Base-by-base conservation (phyloP, 2,888 invertebrate species). In the Protophormia terraenovae region DNA sequence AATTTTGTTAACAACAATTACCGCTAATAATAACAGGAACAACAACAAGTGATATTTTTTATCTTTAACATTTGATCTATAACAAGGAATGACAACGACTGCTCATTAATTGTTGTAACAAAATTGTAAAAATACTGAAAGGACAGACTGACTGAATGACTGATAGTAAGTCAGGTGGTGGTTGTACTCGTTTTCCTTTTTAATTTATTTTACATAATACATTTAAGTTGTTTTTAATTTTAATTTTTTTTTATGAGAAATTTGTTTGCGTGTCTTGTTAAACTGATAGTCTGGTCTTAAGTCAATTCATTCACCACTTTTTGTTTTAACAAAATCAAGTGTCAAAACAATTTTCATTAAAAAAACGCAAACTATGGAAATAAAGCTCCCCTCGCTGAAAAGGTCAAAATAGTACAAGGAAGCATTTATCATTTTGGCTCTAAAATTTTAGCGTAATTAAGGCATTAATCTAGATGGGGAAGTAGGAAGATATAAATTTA, bases 311-410 rank as follows among this genome's bases (percentile, higher is more conserved):
- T 38, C 27, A 50, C 38, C 41, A 4, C 29, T 14, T 6, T 2
- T 22, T 35, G 50, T 16, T 50, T 71, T 24, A 62, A 41, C 14
- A 27, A 80, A 80, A 77, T 77, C 80, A 84, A 81, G 84, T 84
- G 84, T 77, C 84, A 81, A 84, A 84, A 77, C 76, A 84, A 81
- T 84, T 81, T 84, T 16, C 53, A 84, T 64, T 47, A 64, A 76
- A 58, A 41, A 6, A 12, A 58, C 29, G 14, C 5, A n/a, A n/a
- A 60, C 1, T 12, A 4, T 8, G 16, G 0, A 27, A 27, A 64
- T 22, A 58, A 35, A 45, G 45, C 14, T 35, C 45, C 58, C 35
- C n/a, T n/a, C n/a, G n/a, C n/a, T n/a, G n/a, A n/a, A n/a, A n/a
- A n/a, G n/a, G n/a, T n/a, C n/a, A n/a, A n/a, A n/a, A n/a, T n/a